Conservation (phyloP, 2,797 vertebrate species). For the Ambastaia sidthimunki region DNA sequence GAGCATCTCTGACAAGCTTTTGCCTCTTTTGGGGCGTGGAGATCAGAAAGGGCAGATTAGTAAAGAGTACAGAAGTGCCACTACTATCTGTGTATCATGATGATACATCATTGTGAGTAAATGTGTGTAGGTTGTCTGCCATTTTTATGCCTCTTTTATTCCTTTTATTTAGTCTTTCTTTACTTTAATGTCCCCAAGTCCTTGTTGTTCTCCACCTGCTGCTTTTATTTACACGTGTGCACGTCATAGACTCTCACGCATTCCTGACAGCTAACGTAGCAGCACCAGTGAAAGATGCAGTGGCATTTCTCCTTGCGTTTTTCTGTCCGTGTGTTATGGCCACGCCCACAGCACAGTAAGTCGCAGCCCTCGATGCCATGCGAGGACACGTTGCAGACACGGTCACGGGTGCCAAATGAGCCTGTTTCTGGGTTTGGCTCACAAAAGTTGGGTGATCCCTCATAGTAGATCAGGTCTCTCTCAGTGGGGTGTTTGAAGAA, state of each 20-base stretch:
- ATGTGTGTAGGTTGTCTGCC: conserved; percentile 17
- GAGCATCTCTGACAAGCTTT: conserved; percentile 52
- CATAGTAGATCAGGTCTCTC: conserved; percentile 95
- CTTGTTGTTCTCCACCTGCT: background rate
- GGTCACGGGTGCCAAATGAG: conserved; percentile 94
- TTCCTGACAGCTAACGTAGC: conserved; percentile 97
- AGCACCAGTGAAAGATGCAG: conserved; percentile 99
- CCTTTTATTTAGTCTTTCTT: conserved; percentile 39
- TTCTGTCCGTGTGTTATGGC: conserved; percentile 97
- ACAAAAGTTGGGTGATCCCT: conserved; percentile 97
- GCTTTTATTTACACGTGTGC: conserved; percentile 92
- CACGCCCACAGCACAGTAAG: conserved; percentile 94
- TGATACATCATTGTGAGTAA: conserved; percentile 49
- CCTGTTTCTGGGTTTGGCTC: conserved; percentile 95
- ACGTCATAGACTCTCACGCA: conserved; percentile 93
- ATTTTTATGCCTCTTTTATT: conserved; percentile 46
- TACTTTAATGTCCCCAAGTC: conserved; percentile 41
- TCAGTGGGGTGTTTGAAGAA: conserved; percentile 97
- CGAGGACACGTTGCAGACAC: conserved; percentile 94
- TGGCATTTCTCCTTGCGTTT: conserved; percentile 93
- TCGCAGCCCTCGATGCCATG: conserved; percentile 98
- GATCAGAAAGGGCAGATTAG: conserved; percentile 50
- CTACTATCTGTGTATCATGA: conserved; percentile 48
- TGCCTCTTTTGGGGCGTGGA: conserved; percentile 16
- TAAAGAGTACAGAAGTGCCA: conserved; percentile 65